Percentiles rank a stretch among this genome's conserved stretches.
Conservation (phyloP, 1,140 invertebrate species). For the Cotesia chilonis region DNA sequence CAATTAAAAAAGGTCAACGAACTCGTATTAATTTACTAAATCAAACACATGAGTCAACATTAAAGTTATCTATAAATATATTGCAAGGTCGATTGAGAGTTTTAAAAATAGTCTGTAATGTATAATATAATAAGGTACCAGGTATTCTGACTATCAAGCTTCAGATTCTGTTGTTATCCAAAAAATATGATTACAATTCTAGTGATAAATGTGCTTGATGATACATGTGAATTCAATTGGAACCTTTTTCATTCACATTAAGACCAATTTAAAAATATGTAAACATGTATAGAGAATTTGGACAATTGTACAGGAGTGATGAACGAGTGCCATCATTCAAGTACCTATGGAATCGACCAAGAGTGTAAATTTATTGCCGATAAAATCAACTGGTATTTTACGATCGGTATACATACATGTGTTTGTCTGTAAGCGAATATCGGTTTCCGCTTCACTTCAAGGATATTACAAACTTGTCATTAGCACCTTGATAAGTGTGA, state of each 20-base stretch:
- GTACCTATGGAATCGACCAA: conserved; percentile 52
- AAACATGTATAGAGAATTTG: neutral
- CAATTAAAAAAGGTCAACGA: neutral
- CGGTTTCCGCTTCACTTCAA: conserved; percentile 46
- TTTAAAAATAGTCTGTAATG: neutral
- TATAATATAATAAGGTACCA: no score
- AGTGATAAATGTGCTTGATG: no score
- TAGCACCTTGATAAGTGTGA: conserved; percentile 6
- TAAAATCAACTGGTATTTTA: conserved; percentile 60
- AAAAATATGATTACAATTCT: no score
- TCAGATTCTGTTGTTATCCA: no score
- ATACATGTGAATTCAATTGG: no score
- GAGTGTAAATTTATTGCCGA: conserved; percentile 59
- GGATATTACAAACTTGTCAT: conserved; percentile 32
- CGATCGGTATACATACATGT: conserved; percentile 49
- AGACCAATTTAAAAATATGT: no score
- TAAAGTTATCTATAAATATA: no score
- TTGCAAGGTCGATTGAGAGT: neutral
- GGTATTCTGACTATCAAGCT: conserved; percentile 16
- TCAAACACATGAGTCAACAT: no score
- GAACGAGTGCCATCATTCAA: conserved; percentile 51
- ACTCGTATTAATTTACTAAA: no score
- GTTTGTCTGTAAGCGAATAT: conserved; percentile 49
- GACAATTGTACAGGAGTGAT: conserved; percentile 16
- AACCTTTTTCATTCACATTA: no score